A percentile compares a stretch with the other conserved stretches of the same genome.
Conservation (phyloP, 2,113 vertebrate genomes). For the Argyrosomus japonicus region DNA sequence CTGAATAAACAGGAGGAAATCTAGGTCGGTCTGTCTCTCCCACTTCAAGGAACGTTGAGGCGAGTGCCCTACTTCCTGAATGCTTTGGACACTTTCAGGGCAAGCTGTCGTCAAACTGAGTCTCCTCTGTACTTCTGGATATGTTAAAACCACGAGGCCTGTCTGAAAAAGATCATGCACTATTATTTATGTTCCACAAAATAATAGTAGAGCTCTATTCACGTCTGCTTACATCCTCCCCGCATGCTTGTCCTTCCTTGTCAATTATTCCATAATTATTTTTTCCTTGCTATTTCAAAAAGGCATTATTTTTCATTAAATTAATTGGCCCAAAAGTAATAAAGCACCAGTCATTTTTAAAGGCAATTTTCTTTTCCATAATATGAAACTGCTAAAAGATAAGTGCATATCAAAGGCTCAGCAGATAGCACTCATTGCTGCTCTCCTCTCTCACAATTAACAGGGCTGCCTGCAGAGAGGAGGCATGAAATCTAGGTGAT, state of each 20-base stretch:
- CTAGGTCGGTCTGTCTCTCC: constrained; percentile 76
- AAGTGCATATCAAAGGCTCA: constrained; percentile 77
- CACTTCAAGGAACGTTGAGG: constrained; percentile 71
- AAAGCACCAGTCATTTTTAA: constrained; percentile 68
- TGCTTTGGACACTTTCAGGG: constrained; percentile 77
- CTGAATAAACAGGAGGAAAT: constrained; percentile 73
- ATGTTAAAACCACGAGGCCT: constrained; percentile 3
- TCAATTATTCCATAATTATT: constrained; percentile 75
- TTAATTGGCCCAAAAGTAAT: constrained; percentile 79
- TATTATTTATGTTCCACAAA: constrained; percentile 43
- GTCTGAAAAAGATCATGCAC: constrained; percentile 9
- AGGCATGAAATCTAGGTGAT: constrained; percentile 75
- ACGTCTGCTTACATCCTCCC: constrained; percentile 25
- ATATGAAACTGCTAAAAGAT: constrained; percentile 75
- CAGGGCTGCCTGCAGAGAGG: constrained; percentile 66
- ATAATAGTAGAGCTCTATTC: constrained; percentile 28
- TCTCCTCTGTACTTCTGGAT: constrained; percentile 24
- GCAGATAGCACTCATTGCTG: constrained; percentile 67
- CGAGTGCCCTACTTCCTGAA: constrained; percentile 75
- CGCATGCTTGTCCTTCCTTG: constrained; percentile 44
- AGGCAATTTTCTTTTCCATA: constrained; percentile 75
- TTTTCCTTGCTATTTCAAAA: constrained; percentile 51
- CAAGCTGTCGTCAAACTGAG: constrained; percentile 61
- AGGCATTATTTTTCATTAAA: constrained; percentile 73
- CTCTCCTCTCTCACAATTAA: constrained; percentile 70